Percentiles rank a stretch among this genome's conserved stretches.
Conservation (phyloP, 1,140 invertebrate genomes). For the Muscidifurax raptorellus region DNA sequence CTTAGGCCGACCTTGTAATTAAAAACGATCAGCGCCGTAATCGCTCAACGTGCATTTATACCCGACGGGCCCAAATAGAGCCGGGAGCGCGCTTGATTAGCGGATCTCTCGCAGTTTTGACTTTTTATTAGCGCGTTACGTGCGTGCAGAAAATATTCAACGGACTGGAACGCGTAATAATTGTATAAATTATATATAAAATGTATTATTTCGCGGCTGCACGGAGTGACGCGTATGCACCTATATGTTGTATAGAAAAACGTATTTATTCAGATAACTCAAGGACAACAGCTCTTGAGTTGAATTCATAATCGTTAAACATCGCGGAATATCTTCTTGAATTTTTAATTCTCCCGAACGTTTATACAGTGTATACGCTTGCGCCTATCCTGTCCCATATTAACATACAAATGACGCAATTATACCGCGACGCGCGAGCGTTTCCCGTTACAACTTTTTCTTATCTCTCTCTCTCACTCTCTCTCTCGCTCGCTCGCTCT, state of each 20-base stretch:
- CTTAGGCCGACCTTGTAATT: conserved; percentile 43
- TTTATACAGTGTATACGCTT: not conserved
- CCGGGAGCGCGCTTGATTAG: not conserved
- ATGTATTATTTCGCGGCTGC: too few relatives aligned
- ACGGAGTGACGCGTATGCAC: not conserved
- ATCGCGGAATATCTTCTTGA: not conserved
- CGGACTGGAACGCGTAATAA: too few relatives aligned
- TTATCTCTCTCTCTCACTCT: too few relatives aligned
- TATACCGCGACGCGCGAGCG: too few relatives aligned
- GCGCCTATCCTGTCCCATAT: too few relatives aligned
- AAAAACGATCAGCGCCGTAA: conserved; percentile 12
- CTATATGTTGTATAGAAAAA: not conserved
- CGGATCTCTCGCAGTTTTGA: not conserved
- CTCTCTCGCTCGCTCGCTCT: too few relatives aligned
- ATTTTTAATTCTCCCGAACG: not conserved
- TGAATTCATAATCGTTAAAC: conserved; percentile 14
- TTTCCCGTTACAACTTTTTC: too few relatives aligned
- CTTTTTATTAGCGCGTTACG: too few relatives aligned
- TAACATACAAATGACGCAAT: too few relatives aligned
- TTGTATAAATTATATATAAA: too few relatives aligned
- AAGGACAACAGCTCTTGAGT: conserved; percentile 23
- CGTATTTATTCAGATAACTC: conserved; percentile 30
- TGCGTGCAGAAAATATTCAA: too few relatives aligned
- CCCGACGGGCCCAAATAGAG: not conserved
- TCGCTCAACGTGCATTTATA: conserved; percentile 3